Base-by-base conservation (phyloP, 2,797 vertebrate species). In the Cheirogaleus major region DNA sequence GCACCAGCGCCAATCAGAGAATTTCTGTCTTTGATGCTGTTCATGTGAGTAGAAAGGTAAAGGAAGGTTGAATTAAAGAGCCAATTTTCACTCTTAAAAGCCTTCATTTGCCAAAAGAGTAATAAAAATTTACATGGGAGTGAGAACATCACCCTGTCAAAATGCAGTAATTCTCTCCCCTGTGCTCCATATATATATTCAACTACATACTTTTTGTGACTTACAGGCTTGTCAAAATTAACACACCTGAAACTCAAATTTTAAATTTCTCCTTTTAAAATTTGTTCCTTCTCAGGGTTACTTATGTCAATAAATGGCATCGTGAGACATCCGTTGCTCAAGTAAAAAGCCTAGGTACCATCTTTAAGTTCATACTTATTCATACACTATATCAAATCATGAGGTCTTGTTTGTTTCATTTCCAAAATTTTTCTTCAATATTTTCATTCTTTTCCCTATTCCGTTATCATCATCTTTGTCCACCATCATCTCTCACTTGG, bases 21-120 rank as follows among this genome's bases (percentile, higher is more conserved):
- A 7, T 50, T 76, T 72, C 5, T 9, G n/a, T 70, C 88, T 92
- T 90, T 15, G 69, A 15, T 79, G 7, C 18, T 9, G 2, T 57
- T 92, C 78, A 8, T 89, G 41, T 97, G 82, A 96, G 17, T 32
- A 89, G 38, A n/a, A 30, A 96, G 27, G 70, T 67, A 95, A 90
- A 85, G 22, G n/a, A 91, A 67, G 7, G 3, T 52, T 88, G 75
- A 96, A 78, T 91, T 78, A 90, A 85, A 95, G 12, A 89, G 22
- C 5, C 23, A 83, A 18, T 25, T 72, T 67, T 72, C 15, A 52
- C 48, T 85, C 13, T 30, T 85, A 76, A 81, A 81, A 78, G 35
- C 4, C n/a, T 22, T 50, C 25, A 45, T 72, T 89, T 38, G n/a
- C 79, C 70, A 48, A 91, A 85, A 57, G 1, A 72, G 12, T 35